Evolutionary conservation across 2,888 invertebrate species (phyloP), one percentile per base, ranked within the genome.

Genomic region (Euzophera pinguis): DNA sequence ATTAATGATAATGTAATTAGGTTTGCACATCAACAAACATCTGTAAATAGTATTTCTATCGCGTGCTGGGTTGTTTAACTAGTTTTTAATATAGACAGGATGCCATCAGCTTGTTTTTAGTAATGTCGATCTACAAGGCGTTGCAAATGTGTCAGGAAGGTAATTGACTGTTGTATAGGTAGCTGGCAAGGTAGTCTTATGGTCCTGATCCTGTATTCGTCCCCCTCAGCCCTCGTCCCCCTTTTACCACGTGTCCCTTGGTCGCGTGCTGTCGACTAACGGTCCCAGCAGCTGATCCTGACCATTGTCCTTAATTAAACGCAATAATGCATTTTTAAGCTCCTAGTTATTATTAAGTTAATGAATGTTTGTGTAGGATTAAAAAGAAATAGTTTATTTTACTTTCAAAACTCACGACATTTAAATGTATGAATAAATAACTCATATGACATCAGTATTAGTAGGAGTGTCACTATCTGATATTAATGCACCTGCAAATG

Each of bases 271-370:
- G 59, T 62, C 59, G 63, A 22, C 64, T 85, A 87, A 86, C 85
- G 85, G 82, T 72, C 67, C 64, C 58, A 65, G 82, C 89, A 88
- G 86, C 88, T 88, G 88, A 87, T 78, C 71, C 73, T 65, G 55
- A 55, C 67, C 71, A 78, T 74, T 76, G 73, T 80, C 71, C 67
- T 76, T 82, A 87, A 87, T 87, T 86, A 81, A 79, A 76, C 70
- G 58, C 69, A 67, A 69, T 75, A 75, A 74, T 63, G 56, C 58
- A 61, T 59, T 52, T 38, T 59, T 64, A 61, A 64, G 59, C 63
- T 69, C 69, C 59, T 59, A 61, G 54, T 60, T 65, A 62, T 63
- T 63, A 59, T 55, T 54, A 52, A 32, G n/a, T 47, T 38, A 38
- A 45, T 9, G 47, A 52, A 60, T 66, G 8, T 32, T 55, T 53